These are phyloP conservation scores for Drosophila melanocephala DNA, from an alignment of 2,888 invertebrate genomes.

Conservation along the genomic window DNA sequence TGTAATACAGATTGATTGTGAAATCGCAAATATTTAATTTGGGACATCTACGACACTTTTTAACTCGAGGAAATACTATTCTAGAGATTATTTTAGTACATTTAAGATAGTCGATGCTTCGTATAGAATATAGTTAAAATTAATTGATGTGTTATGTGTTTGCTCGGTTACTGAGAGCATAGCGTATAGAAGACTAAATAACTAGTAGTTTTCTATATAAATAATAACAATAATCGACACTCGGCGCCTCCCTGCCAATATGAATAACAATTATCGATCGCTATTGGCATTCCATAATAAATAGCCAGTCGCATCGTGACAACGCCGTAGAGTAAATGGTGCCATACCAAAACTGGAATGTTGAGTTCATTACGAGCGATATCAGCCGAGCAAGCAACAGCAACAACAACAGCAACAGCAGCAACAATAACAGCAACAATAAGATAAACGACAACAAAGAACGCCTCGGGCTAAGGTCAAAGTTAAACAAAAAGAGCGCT, in stretches of 20 bases:
- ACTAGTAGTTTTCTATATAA: constrained; percentile 22
- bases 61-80: not conserved
- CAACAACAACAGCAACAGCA: constrained; percentile 22
- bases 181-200: not conserved
- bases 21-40: not conserved
- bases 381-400: constrained; percentile 24
- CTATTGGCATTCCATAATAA: constrained; percentile 66
- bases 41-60: not conserved
- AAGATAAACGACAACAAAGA: constrained; percentile 64
- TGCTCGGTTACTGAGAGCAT: not conserved
- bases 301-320: constrained; percentile 69
- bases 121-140: not conserved
- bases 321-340: constrained; percentile 69
- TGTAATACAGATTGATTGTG: not conserved
- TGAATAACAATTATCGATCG: constrained; percentile 66
- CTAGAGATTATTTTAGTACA: not conserved
- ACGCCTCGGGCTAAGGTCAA: constrained; percentile 77
- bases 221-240: constrained; percentile 50
- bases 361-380: constrained; percentile 62
- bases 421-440: constrained; percentile 25
- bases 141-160: no score
- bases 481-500: constrained; percentile 73
- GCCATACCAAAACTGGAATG: constrained; percentile 78
- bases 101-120: not conserved
- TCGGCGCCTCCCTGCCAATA: constrained; percentile 61